phyloP scores from a whole-genome alignment of 92 coral and sea anemone genomes.

The Zoanthus sansibaricus region DNA sequence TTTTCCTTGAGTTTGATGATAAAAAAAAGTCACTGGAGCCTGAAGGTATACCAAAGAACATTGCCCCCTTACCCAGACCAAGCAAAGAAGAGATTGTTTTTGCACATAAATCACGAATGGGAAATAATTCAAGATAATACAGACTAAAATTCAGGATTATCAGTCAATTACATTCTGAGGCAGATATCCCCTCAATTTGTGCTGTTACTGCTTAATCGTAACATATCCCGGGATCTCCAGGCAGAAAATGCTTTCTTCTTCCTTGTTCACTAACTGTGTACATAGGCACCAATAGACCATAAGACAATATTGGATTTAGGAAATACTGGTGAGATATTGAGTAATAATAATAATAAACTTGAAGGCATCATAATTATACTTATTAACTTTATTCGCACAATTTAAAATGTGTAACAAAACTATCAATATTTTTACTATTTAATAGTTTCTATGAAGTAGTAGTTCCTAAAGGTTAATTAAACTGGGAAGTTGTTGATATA shows the following conservation, averaged over 20 bases:
- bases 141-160: neutral
- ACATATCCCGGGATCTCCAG: neutral
- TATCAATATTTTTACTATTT: neutral
- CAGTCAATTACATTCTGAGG: neutral
- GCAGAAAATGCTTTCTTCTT: neutral
- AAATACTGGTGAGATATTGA: neutral
- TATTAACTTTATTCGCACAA: neutral
- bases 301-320: neutral
- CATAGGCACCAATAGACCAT: neutral
- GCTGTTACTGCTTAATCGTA: neutral
- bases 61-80: slow-evolving; percentile 34
- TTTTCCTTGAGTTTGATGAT: neutral
- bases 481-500: neutral
- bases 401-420: neutral
- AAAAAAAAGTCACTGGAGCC: neutral
- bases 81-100: slow-evolving; percentile 36
- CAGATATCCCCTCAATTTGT: neutral
- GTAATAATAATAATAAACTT: neutral
- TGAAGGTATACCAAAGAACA: slow-evolving; percentile 35
- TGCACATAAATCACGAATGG: slow-evolving; percentile 7
- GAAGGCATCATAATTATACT: neutral
- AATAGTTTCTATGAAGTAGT: neutral
- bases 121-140: neutral
- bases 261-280: neutral
- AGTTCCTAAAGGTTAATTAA: neutral